phyloP scores from a whole-genome alignment of 2,888 invertebrate genomes.

The Reticulitermes lucifugus region DNA sequence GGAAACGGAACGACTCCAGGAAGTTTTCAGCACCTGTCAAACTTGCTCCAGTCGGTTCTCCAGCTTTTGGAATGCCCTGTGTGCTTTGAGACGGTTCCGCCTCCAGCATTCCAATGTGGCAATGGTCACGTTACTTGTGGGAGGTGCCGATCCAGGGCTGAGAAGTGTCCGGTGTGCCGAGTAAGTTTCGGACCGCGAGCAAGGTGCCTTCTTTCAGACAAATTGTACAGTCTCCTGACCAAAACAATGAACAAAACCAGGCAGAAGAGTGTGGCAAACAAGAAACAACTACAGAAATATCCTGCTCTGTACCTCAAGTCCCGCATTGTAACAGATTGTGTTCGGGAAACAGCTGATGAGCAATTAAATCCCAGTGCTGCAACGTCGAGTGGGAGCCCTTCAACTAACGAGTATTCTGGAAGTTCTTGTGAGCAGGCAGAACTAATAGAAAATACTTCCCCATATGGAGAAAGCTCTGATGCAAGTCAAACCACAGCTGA shows the following conservation, averaged over 20 bases:
- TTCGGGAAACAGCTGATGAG: neutral
- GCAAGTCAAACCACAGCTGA: neutral
- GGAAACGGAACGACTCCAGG: slow-evolving; percentile 54
- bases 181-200: slow-evolving; percentile 64
- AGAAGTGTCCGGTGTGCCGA: slow-evolving; percentile 65
- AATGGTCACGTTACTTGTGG: slow-evolving; percentile 66
- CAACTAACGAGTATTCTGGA: too few species aligned
- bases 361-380: neutral
- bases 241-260: slow-evolving; percentile 3
- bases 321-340: neutral
- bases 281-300: neutral
- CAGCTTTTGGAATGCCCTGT: slow-evolving; percentile 67
- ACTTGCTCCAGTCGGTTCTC: slow-evolving; percentile 64
- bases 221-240: slow-evolving; percentile 57
- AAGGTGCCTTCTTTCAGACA: slow-evolving; percentile 65
- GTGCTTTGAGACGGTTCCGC: slow-evolving; percentile 64
- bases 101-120: slow-evolving; percentile 66
- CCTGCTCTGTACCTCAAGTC: slow-evolving; percentile 35
- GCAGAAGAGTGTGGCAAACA: neutral
- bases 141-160: slow-evolving; percentile 64
- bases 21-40: slow-evolving; percentile 64
- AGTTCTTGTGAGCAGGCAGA: too few species aligned
- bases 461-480: neutral
- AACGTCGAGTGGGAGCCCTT: too few species aligned
- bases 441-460: neutral